Evolutionary conservation across 2,113 vertebrate genomes (phyloP).

Genomic region (Pachyramphus minor): DNA sequence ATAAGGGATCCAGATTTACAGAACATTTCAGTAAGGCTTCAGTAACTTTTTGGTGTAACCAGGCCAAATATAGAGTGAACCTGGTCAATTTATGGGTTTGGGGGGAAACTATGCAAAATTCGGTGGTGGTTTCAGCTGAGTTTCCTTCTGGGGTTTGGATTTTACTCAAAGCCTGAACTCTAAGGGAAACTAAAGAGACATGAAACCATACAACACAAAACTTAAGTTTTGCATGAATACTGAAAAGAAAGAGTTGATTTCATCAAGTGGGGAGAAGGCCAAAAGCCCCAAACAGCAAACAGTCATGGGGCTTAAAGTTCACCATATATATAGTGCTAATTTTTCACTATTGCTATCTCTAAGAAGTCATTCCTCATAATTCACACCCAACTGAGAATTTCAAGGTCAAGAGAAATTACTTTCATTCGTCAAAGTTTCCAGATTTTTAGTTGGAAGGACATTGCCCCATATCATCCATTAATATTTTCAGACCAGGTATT

Average conservation of each 20-base stretch:
- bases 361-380: not conserved
- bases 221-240: not conserved
- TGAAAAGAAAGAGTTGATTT: not conserved
- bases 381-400: not conserved
- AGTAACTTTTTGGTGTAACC: not conserved
- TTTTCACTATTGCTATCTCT: not conserved
- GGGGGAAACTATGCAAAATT: constrained; percentile 51
- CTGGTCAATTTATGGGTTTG: not conserved
- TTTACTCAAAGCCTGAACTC: not conserved
- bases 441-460: not conserved
- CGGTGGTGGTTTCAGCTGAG: not conserved
- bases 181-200: not conserved
- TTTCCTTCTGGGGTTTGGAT: not conserved
- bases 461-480: not conserved
- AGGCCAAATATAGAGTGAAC: not conserved
- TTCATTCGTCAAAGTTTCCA: not conserved
- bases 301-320: not conserved
- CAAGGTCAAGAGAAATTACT: not conserved
- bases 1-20: not conserved
- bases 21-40: not conserved
- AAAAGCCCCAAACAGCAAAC: not conserved
- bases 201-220: not conserved
- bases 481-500: constrained; percentile 32
- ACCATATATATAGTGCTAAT: not conserved
- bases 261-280: not conserved